Base-by-base conservation (phyloP, 2,113 vertebrate species). In the Lophochroa leadbeateri region DNA sequence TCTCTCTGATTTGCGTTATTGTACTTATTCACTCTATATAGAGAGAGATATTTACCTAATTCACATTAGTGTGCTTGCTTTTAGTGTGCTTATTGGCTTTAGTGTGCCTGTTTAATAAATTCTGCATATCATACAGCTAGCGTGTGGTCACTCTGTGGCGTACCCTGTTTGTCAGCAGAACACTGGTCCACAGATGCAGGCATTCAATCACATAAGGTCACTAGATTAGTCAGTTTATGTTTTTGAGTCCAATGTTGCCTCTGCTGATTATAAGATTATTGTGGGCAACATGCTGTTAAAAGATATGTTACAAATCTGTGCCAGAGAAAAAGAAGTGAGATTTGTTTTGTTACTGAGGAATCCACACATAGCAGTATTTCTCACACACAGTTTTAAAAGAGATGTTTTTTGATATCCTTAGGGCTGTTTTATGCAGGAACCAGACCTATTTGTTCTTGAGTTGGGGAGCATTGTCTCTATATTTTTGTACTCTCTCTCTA, bases 371-470 rank as follows among this genome's bases (percentile, higher is more conserved):
- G 9, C 4, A 39, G 3, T 70, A 21, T 81, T 84, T 71, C 31
- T 79, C 3, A 1, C 7, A 23, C 1, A 1, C 2, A 7, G 19
- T 58, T 86, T 87, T 33, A 46, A 55, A 69, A 64, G 3, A 19
- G 17, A 17, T 4, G 0, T 1, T 44, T 63, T 68, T 3, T 67
- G 11, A 10, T 87, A 41, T n/a, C 20, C 3, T 1, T 28, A 60
- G 25, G 13, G 8, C 0, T 7, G 6, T 46, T 31, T 10, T 88
- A 46, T 27, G 11, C 13, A 25, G 35, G 13, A 71, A 33, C 12
- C 1, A 4, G 17, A 49, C 5, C 3, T 16, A 19, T 15, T 57
- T 2, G 17, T 72, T 60, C 37, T 60, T 60, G 60, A 50, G 2
- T 0, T 29, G 20, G 16, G 4, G 4, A 75, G 5, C 17, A 44